Evolutionary conservation across 2,888 invertebrate species (phyloP).

Genomic region (Automeris io): DNA sequence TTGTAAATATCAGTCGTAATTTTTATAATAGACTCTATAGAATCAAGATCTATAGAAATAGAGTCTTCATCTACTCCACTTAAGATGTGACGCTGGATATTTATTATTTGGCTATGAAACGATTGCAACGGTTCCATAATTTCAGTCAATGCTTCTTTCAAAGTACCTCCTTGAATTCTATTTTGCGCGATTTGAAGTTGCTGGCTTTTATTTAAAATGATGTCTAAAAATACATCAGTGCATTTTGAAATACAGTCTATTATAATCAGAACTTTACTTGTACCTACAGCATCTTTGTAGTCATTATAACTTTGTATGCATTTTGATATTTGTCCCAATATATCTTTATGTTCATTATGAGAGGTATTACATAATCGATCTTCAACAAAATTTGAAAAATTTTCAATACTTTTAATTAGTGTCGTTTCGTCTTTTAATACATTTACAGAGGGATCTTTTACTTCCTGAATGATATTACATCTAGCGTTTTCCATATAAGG

Average conservation of each 20-base stretch:
- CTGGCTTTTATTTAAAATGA: no score
- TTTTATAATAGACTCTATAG: slow-evolving; percentile 51
- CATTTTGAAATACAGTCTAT: slow-evolving; percentile 57
- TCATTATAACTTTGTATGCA: slow-evolving; percentile 46
- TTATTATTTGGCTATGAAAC: slow-evolving; percentile 44
- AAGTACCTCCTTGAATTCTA: slow-evolving; percentile 20
- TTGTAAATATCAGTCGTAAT: slow-evolving; percentile 52
- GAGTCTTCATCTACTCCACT: slow-evolving; percentile 41
- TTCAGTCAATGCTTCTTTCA: slow-evolving; percentile 41
- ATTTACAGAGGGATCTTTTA: slow-evolving; percentile 19
- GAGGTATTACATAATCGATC: slow-evolving; percentile 15
- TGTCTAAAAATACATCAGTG: slow-evolving; percentile 29
- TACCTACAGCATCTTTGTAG: slow-evolving; percentile 42
- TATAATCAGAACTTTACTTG: slow-evolving; percentile 46
- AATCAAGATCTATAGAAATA: slow-evolving; percentile 41
- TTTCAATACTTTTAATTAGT: slow-evolving; percentile 29
- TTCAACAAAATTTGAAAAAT: slow-evolving; percentile 28
- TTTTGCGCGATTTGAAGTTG: slow-evolving; percentile 20
- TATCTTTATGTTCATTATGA: slow-evolving; percentile 18
- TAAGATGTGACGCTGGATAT: slow-evolving; percentile 47
- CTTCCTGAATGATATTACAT: slow-evolving; percentile 28
- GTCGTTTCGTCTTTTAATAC: slow-evolving; percentile 19
- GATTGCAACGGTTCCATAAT: slow-evolving; percentile 48
- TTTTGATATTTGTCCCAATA: slow-evolving; percentile 24
- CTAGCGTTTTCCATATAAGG: slow-evolving; percentile 27